These are phyloP conservation scores for Monopis laevigella DNA, from an alignment of 2,888 invertebrate species.

Conservation along the genomic window DNA sequence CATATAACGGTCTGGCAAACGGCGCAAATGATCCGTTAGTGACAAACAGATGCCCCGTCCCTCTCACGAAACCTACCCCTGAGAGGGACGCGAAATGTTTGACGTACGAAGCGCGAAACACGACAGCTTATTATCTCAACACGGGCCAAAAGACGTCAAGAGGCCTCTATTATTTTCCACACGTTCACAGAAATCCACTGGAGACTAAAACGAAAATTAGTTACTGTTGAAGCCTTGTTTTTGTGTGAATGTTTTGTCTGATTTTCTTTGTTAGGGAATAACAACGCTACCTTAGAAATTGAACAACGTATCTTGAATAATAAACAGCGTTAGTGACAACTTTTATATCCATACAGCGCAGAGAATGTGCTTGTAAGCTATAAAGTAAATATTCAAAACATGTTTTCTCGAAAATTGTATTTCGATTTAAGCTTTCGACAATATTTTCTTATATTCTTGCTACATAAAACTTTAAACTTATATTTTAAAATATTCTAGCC, in stretches of 20 bases:
- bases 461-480: too few species aligned
- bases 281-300: conserved; percentile 59
- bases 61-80: conserved; percentile 27
- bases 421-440: too few species aligned
- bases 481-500: too few species aligned
- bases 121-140: conserved; percentile 63
- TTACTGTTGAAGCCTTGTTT: conserved; percentile 61
- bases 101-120: conserved; percentile 53
- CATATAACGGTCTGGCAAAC: conserved; percentile 55
- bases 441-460: too few species aligned
- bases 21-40: conserved; percentile 62
- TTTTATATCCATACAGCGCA: neutral
- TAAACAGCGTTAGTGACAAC: conserved; percentile 24
- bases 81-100: conserved; percentile 32
- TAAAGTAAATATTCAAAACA: too few species aligned
- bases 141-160: conserved; percentile 50
- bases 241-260: conserved; percentile 53
- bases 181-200: conserved; percentile 59
- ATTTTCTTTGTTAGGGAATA: conserved; percentile 63
- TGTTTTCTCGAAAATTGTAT: too few species aligned
- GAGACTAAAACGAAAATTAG: conserved; percentile 65
- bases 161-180: conserved; percentile 61
- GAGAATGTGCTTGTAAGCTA: too few species aligned
- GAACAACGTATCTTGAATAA: conserved; percentile 51
- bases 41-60: conserved; percentile 47